Base-by-base conservation (phyloP, 2,113 vertebrate species). In the Upupa epops region DNA sequence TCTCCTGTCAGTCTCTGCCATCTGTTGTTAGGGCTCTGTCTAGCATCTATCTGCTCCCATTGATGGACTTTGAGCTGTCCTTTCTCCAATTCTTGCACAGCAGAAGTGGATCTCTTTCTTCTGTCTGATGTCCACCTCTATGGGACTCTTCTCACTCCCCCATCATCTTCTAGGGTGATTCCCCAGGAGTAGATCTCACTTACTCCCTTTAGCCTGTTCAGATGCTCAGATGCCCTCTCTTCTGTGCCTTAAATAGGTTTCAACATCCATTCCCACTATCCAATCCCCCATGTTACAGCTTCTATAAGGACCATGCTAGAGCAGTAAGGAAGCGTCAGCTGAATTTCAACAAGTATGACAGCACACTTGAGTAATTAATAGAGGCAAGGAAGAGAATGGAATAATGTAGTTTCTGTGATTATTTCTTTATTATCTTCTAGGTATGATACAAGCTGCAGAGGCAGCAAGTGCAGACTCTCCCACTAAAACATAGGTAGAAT, bases 401-500 rank as follows among this genome's bases (percentile, higher is more conserved):
- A 88, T 84, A 82, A 32, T 86, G 63, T 52, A 61, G 70, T 93
- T 90, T 24, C 42, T 40, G 52, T 65, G 9, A 45, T 86, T 79
- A 45, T 94, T 89, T 88, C 72, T 82, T 74, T 85, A 46, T 92
- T 90, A 52, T 42, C 48, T 66, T 85, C 8, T 8, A 78, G 70
- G 54, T 86, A 3, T 56, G 29, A 21, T 9, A 5, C 11, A 32
- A 92, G 40, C 77, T 78, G 65, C 55, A 69, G 37, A 63, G 40
- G 63, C 90, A 80, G 82, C 0, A 0, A 77, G 42, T 26, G 49
- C 90, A 72, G 71, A 70, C n/a, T 73, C 48, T 64, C 9, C 51
- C 54, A 75, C 61, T 36, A 29, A 79, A 95, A 78, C 65, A 89
- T 64, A 88, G 58, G 60, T 5, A 88, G 86, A 94, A 88, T 90